These are phyloP conservation scores for Peromyscus attwateri DNA, from an alignment of 2,797 vertebrate genomes.

Conservation along the genomic window DNA sequence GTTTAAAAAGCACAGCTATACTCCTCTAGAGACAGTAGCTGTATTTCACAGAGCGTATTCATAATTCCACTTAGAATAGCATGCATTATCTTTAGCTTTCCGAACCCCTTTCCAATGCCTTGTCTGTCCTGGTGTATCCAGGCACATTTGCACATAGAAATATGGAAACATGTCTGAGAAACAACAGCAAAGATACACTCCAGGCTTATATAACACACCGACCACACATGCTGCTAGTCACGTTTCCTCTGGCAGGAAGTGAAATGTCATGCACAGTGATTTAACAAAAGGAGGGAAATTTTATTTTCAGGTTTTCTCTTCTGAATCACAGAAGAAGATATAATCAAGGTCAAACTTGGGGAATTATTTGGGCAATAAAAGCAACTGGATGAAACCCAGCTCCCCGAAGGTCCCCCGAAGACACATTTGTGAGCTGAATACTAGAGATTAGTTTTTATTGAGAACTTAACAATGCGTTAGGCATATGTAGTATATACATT, in stretches of 20 bases:
- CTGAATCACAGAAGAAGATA: not conserved
- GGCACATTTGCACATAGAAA: not conserved
- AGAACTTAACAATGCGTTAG: not conserved
- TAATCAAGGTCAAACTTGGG: conserved; percentile 34
- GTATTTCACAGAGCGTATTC: not conserved
- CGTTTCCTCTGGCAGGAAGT: not conserved
- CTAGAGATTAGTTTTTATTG: not conserved
- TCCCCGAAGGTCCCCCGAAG: not conserved
- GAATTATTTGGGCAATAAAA: conserved; percentile 29
- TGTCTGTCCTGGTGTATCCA: not conserved
- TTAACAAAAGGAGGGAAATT: not conserved
- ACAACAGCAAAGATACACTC: not conserved
- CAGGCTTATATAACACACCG: not conserved
- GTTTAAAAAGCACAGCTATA: not conserved
- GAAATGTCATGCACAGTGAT: not conserved
- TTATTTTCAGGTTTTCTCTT: conserved; percentile 26
- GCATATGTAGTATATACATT: not conserved
- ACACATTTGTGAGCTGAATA: not conserved
- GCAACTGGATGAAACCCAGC: not conserved
- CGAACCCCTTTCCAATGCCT: not conserved
- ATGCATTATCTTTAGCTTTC: conserved; percentile 15
- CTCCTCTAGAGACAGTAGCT: conserved; percentile 16
- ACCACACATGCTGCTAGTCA: not conserved
- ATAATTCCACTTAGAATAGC: conserved; percentile 7
- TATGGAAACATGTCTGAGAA: conserved; percentile 52